Conservation (phyloP, 2,113 vertebrate genomes). For the Myotis davidii region DNA sequence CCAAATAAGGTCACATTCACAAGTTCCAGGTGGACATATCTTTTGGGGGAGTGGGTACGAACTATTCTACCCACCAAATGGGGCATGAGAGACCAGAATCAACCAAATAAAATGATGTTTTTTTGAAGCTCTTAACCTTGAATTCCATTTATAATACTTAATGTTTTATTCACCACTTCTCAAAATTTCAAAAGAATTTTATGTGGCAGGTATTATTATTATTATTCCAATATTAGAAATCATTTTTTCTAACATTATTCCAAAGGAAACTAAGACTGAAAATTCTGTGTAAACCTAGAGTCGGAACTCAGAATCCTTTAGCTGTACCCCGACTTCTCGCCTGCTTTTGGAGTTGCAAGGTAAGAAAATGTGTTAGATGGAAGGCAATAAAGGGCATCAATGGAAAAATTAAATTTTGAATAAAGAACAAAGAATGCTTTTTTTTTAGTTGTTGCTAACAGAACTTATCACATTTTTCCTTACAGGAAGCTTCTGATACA, state of each 20-base stretch:
- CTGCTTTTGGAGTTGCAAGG: not conserved
- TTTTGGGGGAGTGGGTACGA: not conserved
- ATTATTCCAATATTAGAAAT: not conserved
- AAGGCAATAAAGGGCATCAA: not conserved
- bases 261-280: not conserved
- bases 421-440: not conserved
- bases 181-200: slow-evolving; percentile 2
- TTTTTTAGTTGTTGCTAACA: not conserved
- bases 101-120: not conserved
- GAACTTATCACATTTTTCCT: not conserved
- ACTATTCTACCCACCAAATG: not conserved
- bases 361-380: not conserved
- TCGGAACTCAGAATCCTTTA: not conserved
- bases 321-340: not conserved
- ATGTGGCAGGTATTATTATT: not conserved
- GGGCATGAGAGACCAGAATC: not conserved
- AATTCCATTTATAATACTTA: not conserved
- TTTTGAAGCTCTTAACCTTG: not conserved
- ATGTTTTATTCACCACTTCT: not conserved
- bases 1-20: not conserved
- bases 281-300: not conserved
- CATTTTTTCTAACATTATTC: not conserved
- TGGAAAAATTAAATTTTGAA: not conserved
- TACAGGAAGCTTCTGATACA: not conserved
- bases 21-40: not conserved